These are phyloP conservation scores for Agriopis marginaria DNA, from an alignment of 2,888 invertebrate species.

Conservation along the genomic window DNA sequence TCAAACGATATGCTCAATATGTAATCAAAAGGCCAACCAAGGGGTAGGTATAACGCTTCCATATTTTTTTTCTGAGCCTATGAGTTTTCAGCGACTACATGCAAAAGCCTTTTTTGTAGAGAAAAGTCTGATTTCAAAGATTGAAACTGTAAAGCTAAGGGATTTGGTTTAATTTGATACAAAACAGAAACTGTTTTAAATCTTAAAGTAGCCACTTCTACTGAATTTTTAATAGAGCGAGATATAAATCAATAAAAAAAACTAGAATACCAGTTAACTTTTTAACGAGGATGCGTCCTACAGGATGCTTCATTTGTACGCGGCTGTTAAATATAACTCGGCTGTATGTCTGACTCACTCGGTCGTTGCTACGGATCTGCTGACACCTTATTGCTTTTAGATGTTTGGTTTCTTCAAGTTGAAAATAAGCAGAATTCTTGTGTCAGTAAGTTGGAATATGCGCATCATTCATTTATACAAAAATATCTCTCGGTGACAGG, in stretches of 20 bases:
- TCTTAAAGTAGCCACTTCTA: neutral
- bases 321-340: constrained; percentile 56
- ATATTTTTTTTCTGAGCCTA: too few species aligned
- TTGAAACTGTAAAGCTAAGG: too few species aligned
- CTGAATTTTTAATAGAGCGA: neutral
- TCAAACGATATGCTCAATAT: too few species aligned
- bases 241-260: constrained; percentile 8
- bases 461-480: too few species aligned
- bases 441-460: neutral
- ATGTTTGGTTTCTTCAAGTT: constrained; percentile 20
- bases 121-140: too few species aligned
- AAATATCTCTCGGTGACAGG: too few species aligned
- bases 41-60: too few species aligned
- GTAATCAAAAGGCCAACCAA: too few species aligned
- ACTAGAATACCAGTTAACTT: constrained; percentile 22
- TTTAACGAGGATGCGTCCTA: constrained; percentile 34
- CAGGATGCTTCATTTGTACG: constrained; percentile 53
- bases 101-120: too few species aligned
- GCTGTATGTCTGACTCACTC: constrained; percentile 55
- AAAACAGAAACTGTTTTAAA: neutral
- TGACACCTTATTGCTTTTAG: constrained; percentile 15
- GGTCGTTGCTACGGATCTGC: constrained; percentile 42
- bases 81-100: too few species aligned
- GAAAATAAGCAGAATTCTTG: constrained; percentile 21
- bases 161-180: neutral